Conservation (phyloP, 2,113 vertebrate species). For the Brienomyrus brachyistius region DNA sequence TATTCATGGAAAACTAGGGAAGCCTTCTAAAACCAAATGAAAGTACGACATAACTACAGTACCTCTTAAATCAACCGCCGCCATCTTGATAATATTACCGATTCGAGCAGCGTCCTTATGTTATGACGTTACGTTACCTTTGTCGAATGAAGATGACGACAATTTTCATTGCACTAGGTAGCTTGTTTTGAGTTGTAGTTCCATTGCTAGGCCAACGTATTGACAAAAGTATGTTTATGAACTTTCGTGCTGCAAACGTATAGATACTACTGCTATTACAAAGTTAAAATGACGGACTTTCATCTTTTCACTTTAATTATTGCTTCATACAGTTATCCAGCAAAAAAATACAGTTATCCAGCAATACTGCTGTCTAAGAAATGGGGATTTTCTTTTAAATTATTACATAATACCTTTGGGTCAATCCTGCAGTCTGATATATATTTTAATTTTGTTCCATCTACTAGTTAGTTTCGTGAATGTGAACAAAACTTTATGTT, state of each 20-base stretch:
- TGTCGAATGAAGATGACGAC: conserved; percentile 21
- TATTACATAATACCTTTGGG: not conserved
- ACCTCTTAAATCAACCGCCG: conserved; percentile 61
- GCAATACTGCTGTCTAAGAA: not conserved
- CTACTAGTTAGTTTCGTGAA: not conserved
- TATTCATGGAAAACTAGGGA: not conserved
- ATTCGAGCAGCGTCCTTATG: not conserved
- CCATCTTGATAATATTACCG: conserved; percentile 50
- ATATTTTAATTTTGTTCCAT: not conserved
- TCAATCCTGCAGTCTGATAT: not conserved
- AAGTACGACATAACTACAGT: not conserved
- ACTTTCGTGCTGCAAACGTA: not conserved
- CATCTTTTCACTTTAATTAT: not conserved
- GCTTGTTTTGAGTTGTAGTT: not conserved
- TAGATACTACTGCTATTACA: not conserved
- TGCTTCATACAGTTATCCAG: not conserved
- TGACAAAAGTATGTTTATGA: not conserved
- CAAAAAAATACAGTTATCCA: not conserved
- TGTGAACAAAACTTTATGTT: not conserved
- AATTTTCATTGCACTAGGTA: not conserved
- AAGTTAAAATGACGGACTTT: not conserved
- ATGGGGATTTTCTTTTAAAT: not conserved
- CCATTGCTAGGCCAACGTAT: not conserved
- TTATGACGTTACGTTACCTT: not conserved
- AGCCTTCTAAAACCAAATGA: not conserved